Percentiles rank a stretch among this genome's conserved stretches.
Evolutionary conservation across 2,113 vertebrate species (phyloP).

Genomic region (Copsychus sechellarum): DNA sequence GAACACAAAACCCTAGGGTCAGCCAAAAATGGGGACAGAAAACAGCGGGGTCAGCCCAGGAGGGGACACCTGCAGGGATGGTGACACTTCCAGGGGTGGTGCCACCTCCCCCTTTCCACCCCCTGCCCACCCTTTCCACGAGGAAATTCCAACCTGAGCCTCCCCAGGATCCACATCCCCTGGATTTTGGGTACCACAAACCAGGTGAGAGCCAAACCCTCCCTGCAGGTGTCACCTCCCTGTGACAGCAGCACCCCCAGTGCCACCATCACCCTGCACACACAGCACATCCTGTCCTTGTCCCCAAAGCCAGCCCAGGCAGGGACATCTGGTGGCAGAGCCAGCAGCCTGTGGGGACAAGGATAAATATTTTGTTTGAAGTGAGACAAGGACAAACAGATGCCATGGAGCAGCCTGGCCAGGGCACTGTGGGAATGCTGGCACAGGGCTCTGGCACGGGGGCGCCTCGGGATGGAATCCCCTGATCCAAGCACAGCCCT

Average conservation of each 20-base stretch:
- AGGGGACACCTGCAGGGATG: too few relatives aligned
- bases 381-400: not conserved
- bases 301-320: not conserved
- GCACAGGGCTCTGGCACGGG: not conserved
- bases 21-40: fast-evolving
- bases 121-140: fast-evolving
- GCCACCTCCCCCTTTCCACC: not conserved
- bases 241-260: not conserved
- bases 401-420: not conserved
- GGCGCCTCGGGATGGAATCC: not conserved
- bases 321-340: too few relatives aligned
- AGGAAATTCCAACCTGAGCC: not conserved
- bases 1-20: too few relatives aligned
- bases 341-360: too few relatives aligned
- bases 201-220: not conserved
- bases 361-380: not conserved
- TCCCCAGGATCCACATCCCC: not conserved
- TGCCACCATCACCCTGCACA: fast-evolving
- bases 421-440: not conserved
- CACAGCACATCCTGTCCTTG: fast-evolving
- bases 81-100: not conserved
- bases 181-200: not conserved
- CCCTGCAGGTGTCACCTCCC: not conserved
- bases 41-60: not conserved
- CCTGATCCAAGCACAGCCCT: too few relatives aligned